Percentiles rank a stretch among this genome's conserved stretches.
phyloP scores from a whole-genome alignment of 2,888 invertebrate species.

The Zhengitettix transpicula region DNA sequence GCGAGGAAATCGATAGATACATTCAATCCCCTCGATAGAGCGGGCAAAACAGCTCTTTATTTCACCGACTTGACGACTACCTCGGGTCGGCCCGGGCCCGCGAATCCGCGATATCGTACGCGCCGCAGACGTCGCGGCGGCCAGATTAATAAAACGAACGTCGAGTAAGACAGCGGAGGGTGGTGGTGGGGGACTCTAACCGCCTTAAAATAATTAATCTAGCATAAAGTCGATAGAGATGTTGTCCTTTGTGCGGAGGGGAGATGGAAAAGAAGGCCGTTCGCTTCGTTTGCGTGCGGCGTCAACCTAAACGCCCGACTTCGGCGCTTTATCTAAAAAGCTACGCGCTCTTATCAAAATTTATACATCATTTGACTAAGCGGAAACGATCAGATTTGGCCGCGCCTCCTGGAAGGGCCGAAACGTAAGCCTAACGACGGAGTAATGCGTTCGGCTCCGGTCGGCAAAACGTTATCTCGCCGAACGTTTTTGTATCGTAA shows the following conservation, averaged over 20 bases:
- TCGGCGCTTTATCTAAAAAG: conserved; percentile 12
- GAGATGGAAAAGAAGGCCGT: background rate
- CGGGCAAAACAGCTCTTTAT: background rate
- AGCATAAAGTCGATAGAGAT: conserved; percentile 13
- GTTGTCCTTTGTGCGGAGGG: background rate
- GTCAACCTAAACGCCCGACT: background rate
- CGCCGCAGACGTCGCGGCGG: background rate
- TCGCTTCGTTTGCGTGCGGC: background rate
- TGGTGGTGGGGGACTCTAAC: background rate
- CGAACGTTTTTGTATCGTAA: background rate
- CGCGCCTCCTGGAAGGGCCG: conserved; percentile 5
- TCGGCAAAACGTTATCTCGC: conserved; percentile 5
- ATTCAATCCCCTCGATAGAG: conserved; percentile 2
- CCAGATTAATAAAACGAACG: background rate
- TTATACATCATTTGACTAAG: conserved; percentile 18
- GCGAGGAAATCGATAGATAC: conserved; percentile 12
- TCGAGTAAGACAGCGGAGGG: background rate
- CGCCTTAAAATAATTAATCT: conserved; percentile 14
- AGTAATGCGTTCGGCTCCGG: conserved; percentile 12
- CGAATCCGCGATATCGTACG: background rate
- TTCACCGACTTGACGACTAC: background rate
- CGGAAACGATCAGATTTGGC: conserved; percentile 10
- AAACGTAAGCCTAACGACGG: conserved; percentile 16
- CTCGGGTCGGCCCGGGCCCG: background rate
- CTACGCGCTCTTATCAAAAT: conserved; percentile 16